Evolutionary conservation across 1,140 invertebrate species (phyloP), one percentile per base, ranked within the genome.

Genomic region (Lithobius niger): DNA sequence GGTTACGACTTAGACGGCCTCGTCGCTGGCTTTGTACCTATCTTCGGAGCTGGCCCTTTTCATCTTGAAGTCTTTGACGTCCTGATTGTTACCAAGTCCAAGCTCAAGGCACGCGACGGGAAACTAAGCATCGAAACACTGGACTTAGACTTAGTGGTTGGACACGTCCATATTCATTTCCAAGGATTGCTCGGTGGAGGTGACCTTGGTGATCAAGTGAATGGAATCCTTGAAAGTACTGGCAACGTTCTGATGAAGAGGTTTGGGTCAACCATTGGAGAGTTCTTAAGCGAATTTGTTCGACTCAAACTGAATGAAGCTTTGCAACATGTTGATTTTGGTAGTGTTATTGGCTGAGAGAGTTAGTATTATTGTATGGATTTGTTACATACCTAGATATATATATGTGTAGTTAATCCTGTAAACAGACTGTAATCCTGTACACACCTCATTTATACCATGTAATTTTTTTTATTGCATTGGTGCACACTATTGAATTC

Each of bases 161-260:
- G 52, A 16, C n/a, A 19, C 2, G 36, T 59, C 16, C 52, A 47
- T 22, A 52, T 56, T 2, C 50, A 56, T 43, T 55, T 59, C 19
- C 57, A 60, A 44, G 57, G 57, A 16, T 31, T 60, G 21, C 44
- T 60, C 10, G 59, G 59, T n/a, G 59, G 59, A 2, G 59, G 59
- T 13, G 48, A 50, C 52, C 53, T 59, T 19, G 59, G 59, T 3
- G 57, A 60, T 27, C 43, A 53, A 13, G 21, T 60, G 19, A 59
- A 56, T 13, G 31, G 10, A 10, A 36, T 36, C 31, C 10, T 36
- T n/a, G 10, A 36, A 36, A 36, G 10, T 36, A 10, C n/a, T 10
- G 31, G 31, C n/a, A 36, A 10, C 31, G 31, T 10, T 36, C n/a
- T 36, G n/a, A n/a, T 36, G 10, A 36, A 36, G 10, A 10, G n/a